Conservation (phyloP, 2,888 invertebrate species). For the Phortica magna region DNA sequence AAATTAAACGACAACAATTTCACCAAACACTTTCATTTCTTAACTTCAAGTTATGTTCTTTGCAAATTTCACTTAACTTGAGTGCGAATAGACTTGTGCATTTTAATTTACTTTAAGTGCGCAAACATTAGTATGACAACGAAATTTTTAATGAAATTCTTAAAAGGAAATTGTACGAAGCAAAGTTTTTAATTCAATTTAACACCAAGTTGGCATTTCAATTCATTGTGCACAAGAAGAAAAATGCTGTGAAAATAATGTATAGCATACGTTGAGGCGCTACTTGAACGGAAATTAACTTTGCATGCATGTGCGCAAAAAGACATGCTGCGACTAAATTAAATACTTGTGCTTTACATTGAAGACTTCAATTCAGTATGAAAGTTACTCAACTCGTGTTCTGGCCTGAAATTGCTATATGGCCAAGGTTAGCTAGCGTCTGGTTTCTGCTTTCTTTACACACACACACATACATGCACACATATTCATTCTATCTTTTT, state of each 20-base stretch:
- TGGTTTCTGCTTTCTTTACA: conserved; percentile 9
- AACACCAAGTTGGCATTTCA: not conserved
- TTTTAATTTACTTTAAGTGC: not conserved
- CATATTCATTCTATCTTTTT: not conserved
- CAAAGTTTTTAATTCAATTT: conserved; percentile 4
- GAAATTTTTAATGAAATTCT: conserved; percentile 11
- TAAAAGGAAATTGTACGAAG: conserved; percentile 9
- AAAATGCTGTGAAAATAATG: not conserved
- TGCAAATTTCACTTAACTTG: too few species aligned
- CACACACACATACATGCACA: too few species aligned
- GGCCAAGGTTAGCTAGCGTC: conserved; percentile 3
- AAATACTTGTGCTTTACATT: not conserved
- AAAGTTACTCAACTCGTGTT: not conserved
- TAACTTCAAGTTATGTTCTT: too few species aligned
- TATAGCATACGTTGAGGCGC: conserved; percentile 17
- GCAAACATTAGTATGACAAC: not conserved
- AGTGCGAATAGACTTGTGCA: too few species aligned
- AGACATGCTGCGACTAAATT: not conserved
- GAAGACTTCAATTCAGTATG: not conserved
- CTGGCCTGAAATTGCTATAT: not conserved
- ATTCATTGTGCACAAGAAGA: not conserved
- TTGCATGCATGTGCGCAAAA: not conserved
- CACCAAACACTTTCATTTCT: too few species aligned
- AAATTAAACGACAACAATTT: too few species aligned
- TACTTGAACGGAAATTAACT: conserved; percentile 11